Base-by-base conservation (phyloP, 2,888 invertebrate species). In the Lacanobia oleracea region DNA sequence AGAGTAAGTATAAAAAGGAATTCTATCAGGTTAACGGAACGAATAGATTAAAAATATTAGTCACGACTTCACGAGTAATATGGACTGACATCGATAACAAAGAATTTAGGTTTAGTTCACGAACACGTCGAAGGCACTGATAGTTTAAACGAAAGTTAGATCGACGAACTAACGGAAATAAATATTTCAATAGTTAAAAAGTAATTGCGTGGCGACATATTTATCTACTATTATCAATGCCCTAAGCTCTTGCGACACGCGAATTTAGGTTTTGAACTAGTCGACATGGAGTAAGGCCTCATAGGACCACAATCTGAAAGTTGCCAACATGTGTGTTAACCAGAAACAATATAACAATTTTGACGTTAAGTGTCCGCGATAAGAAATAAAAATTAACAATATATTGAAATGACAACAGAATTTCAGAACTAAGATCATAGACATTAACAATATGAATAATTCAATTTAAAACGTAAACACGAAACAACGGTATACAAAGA, bases 81-180 rank as follows among this genome's bases (percentile, higher is more conserved):
- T 84, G 84, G 66, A 76, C 50, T 75, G 72, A 79, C 59, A 74
- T 67, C 54, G 75, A 80, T 83, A 87, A 83, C 66, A 77, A 79
- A 69, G 68, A 84, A 79, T 82, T 79, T 67, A 80, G 69, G 33
- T 33, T 83, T 69, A 85, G 75, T 85, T 84, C 83, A 84, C 84
- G 83, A 84, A 88, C 86, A 85, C 77, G 80, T 86, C 87, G 87
- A 91, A 91, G 92, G 91, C 92, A 92, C 92, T 90, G 88, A 87
- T 88, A 79, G 85, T 68, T 81, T 84, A 82, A 75, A 77, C 83
- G 73, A 65, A 81, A 79, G 57, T 66, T 76, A 72, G 62, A 72
- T 72, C 68, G 72, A 77, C 65, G n/a, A 75, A 68, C 33, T 70
- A 56, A 23, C 48, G 45, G 50, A 61, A 80, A 61, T 9, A 43